Percentiles rank a stretch among this genome's conserved stretches.
These are phyloP conservation scores for Theropithecus gelada DNA, from an alignment of 2,113 vertebrate species.

Conservation along the genomic window DNA sequence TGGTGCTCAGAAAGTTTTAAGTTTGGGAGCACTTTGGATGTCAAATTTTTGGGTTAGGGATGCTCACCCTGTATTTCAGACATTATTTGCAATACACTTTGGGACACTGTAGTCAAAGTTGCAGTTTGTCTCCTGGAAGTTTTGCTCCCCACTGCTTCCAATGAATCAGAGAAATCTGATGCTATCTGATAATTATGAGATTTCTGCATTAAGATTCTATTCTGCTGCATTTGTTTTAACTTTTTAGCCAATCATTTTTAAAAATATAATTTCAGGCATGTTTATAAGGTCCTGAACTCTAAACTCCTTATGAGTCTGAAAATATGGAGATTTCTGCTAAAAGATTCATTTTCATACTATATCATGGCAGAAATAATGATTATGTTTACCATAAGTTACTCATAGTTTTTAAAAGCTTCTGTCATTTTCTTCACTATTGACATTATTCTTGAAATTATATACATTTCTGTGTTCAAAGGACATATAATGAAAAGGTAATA, in stretches of 20 bases:
- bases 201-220: neutral
- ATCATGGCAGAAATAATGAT: neutral
- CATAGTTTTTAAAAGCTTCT: neutral
- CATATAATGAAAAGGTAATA: neutral
- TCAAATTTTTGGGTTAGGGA: neutral
- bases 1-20: neutral
- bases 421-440: neutral
- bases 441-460: neutral
- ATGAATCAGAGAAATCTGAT: neutral
- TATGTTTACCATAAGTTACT: neutral
- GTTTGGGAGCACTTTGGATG: neutral
- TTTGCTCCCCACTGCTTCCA: neutral
- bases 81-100: neutral
- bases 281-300: neutral
- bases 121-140: neutral
- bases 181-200: neutral
- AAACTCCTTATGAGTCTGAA: neutral
- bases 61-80: neutral
- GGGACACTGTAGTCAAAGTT: neutral
- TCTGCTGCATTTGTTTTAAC: neutral
- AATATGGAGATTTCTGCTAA: neutral
- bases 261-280: neutral
- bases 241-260: neutral
- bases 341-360: neutral
- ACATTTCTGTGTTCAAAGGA: neutral